phyloP scores from a whole-genome alignment of 2,113 vertebrate genomes.

The Poeciliopsis turrubarensis region DNA sequence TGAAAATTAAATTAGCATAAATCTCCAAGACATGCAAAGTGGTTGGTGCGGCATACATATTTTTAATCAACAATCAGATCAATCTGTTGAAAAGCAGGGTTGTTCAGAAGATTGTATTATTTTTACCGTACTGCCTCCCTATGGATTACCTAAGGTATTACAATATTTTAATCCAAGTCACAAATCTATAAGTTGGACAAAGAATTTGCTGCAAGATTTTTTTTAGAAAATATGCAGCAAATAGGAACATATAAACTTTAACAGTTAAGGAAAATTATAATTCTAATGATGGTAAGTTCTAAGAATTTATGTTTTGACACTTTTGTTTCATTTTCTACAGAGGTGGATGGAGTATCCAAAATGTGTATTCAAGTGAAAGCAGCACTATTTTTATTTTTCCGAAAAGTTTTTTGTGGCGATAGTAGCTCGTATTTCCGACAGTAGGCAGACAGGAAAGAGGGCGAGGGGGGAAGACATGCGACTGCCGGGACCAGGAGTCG shows the following conservation, averaged over 20 bases:
- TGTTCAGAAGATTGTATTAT: neutral
- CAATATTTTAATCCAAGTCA: neutral
- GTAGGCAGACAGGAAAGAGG: no score
- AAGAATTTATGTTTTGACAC: neutral
- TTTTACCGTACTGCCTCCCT: conserved; percentile 37
- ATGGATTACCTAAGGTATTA: conserved; percentile 37
- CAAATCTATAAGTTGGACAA: neutral
- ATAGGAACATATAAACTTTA: neutral
- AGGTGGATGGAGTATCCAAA: no score
- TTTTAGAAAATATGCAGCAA: neutral
- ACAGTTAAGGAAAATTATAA: neutral
- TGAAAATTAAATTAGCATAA: no score
- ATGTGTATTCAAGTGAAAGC: no score
- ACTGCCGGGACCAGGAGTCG: no score
- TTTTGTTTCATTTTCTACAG: no score
- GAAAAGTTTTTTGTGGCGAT: no score
- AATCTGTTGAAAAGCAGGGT: conserved; percentile 52
- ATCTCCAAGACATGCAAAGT: no score
- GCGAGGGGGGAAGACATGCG: no score
- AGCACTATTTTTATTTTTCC: no score
- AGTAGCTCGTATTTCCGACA: no score
- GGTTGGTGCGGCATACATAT: neutral
- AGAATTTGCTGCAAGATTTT: neutral
- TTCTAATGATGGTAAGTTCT: neutral
- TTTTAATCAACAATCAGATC: conserved; percentile 69